A percentile compares a stretch with the other conserved stretches of the same genome.
These are phyloP conservation scores for Noctua janthina DNA, from an alignment of 2,888 invertebrate species.

Conservation along the genomic window DNA sequence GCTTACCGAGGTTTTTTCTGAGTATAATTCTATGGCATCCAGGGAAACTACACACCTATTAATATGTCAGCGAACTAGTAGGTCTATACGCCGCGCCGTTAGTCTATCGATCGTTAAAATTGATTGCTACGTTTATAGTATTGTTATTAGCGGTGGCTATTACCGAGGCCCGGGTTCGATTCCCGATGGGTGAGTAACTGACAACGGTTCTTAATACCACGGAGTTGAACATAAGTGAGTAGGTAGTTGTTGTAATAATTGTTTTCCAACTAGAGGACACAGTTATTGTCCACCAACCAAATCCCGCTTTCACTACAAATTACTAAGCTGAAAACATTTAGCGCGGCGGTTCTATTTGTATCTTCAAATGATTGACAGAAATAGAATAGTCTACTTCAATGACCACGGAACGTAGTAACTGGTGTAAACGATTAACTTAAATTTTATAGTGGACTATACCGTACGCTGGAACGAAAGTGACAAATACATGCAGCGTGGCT, in stretches of 20 bases:
- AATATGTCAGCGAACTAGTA: conserved; percentile 5
- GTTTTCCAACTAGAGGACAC: too few relatives aligned
- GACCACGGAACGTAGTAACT: not conserved
- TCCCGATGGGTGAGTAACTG: conserved; percentile 5
- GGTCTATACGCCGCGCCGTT: conserved; percentile 32
- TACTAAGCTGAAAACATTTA: not conserved
- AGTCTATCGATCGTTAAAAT: conserved; percentile 17
- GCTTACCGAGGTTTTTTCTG: not conserved
- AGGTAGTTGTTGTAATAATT: not conserved
- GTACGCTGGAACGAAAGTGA: not conserved
- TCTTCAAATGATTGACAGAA: not conserved
- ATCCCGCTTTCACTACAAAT: not conserved
- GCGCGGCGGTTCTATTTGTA: not conserved
- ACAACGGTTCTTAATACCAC: conserved; percentile 6
- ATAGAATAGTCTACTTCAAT: not conserved
- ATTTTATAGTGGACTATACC: not conserved
- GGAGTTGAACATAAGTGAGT: not conserved
- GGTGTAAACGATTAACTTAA: too few relatives aligned
- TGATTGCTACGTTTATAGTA: conserved; percentile 29
- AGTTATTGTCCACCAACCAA: not conserved
- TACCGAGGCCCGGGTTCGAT: conserved; percentile 5
- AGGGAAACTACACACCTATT: conserved; percentile 5
- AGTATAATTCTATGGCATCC: not conserved
- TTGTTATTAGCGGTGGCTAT: conserved; percentile 3
- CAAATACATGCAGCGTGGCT: not conserved